Conservation (phyloP, 2,888 invertebrate genomes). For the Cephus pulcher region DNA sequence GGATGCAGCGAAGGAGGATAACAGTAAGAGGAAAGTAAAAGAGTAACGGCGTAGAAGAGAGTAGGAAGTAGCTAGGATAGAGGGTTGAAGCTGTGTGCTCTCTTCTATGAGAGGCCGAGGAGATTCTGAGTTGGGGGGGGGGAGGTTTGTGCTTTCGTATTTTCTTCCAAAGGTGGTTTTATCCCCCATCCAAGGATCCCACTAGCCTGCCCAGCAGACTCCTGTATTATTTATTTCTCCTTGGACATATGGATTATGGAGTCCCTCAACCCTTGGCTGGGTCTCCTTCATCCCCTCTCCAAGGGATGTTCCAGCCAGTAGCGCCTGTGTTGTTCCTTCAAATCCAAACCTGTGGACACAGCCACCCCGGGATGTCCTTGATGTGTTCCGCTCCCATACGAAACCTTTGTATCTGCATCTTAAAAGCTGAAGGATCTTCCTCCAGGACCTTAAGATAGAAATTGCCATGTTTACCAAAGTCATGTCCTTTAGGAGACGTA, state of each 20-base stretch:
- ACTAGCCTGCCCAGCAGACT: conserved; percentile 35
- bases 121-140: not conserved
- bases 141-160: not conserved
- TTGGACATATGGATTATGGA: conserved; percentile 60
- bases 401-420: not conserved
- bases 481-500: not conserved
- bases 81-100: not conserved
- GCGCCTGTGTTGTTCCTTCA: not conserved
- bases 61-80: not conserved
- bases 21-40: not conserved
- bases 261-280: conserved; percentile 8
- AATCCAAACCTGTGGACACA: not conserved
- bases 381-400: not conserved
- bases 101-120: not conserved
- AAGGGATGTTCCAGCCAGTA: not conserved
- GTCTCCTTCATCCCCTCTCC: not conserved
- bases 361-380: not conserved
- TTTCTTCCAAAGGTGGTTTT: conserved; percentile 15
- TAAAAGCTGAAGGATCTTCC: not conserved
- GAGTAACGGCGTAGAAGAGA: not conserved
- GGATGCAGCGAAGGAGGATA: not conserved
- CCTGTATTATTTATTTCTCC: conserved; percentile 62
- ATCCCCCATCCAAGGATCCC: conserved; percentile 6
- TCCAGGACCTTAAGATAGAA: not conserved
- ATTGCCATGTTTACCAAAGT: not conserved